Percentiles rank a stretch among this genome's conserved stretches.
Evolutionary conservation across 2,113 vertebrate genomes (phyloP).

Genomic region (Channa argus): DNA sequence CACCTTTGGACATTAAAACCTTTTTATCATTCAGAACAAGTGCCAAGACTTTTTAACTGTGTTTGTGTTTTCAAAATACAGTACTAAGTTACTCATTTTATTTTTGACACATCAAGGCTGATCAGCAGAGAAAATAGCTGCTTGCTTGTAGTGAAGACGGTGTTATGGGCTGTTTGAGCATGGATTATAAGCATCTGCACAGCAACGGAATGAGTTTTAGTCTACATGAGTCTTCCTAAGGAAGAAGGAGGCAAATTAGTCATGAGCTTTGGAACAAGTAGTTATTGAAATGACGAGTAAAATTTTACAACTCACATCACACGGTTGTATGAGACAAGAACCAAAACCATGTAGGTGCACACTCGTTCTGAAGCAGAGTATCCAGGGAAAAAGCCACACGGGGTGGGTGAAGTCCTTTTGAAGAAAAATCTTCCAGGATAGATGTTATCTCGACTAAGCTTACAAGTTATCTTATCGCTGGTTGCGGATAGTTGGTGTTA

Average conservation of each 20-base stretch:
- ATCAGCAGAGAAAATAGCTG: slow-evolving; percentile 5
- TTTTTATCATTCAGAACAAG: background rate
- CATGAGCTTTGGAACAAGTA: too few species aligned
- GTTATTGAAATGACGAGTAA: too few species aligned
- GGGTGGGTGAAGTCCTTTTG: too few species aligned
- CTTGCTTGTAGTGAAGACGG: background rate
- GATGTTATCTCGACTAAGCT: background rate
- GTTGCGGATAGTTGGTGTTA: background rate
- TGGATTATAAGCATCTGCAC: background rate
- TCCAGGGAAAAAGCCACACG: too few species aligned
- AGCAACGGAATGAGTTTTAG: slow-evolving; percentile 12
- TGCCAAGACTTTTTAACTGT: background rate
- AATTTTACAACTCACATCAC: too few species aligned
- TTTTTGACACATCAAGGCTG: slow-evolving; percentile 15
- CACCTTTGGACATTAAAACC: background rate
- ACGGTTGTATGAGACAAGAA: too few species aligned
- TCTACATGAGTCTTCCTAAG: background rate
- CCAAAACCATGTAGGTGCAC: too few species aligned
- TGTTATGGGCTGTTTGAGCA: background rate
- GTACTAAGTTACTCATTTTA: background rate
- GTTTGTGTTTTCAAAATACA: background rate
- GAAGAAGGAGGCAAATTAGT: background rate
- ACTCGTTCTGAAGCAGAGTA: too few species aligned
- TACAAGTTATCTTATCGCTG: background rate
- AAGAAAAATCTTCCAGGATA: too few species aligned